Evolutionary conservation across 2,113 vertebrate genomes (phyloP), one percentile per base, ranked within the genome.

Genomic region (Acrocephalus kingi): DNA sequence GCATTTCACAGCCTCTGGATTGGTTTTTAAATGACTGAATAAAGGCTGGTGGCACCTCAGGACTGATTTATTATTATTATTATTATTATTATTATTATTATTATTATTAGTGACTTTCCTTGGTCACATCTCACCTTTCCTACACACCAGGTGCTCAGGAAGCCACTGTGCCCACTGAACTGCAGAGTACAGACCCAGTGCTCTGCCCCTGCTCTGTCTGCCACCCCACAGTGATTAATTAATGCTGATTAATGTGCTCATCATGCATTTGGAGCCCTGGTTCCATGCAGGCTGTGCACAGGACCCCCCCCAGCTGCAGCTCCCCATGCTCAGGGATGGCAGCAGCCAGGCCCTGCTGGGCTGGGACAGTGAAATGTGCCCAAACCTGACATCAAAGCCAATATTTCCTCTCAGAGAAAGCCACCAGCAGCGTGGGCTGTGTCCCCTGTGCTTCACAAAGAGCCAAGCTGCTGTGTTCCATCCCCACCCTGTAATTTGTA

Each of bases 221-320:
- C 79, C 93, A 77, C 78, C 82, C 45, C 93, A 89, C 52, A 68
- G 37, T 6, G 56, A 37, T 56, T 51, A 18, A 28, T 61, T 27
- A 90, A 37, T 17, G 1, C n/a, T 63, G 15, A 6, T 58, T 91
- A 69, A 71, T 7, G 75, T 43, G 54, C 52, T 58, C 97, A 94
- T 69, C 98, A 97, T 98, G 97, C 97, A 96, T 52, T 31, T 87
- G 93, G 55, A 58, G 67, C 82, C 11, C 3, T 11, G 61, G 64
- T 45, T 8, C 75, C 93, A 82, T 94, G 93, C 97, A 96, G 10
- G 13, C 79, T 52, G 75, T 39, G 95, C 74, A 52, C 43, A 79
- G 74, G n/a, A 39, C 2, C 15, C 2, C 2, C 15, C 48, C 19
- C 24, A 51, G 48, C 62, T 45, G 10, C 78, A 68, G 59, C 62